Base-by-base conservation (phyloP, 2,113 vertebrate species). In the Brachypteracias leptosomus region DNA sequence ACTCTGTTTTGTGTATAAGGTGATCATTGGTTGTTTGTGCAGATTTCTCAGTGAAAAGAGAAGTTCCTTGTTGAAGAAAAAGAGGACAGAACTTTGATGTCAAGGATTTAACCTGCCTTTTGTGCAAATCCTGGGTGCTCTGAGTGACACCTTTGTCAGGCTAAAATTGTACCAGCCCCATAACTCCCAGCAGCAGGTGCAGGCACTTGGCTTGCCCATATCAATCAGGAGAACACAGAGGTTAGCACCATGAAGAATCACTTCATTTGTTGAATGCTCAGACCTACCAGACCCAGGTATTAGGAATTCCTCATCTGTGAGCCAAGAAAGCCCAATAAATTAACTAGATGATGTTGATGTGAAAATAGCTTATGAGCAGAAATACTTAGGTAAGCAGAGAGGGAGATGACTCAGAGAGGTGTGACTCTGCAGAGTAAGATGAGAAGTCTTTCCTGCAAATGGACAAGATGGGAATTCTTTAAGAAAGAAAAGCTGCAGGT, bases 21-120 rank as follows among this genome's bases (percentile, higher is more conserved):
- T 63, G 59, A 51, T 81, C 24, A 11, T 75, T 36, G 38, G 6
- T 26, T 92, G 25, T 87, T 84, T 74, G 31, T 59, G 38, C 11
- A 58, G 22, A 54, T 28, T 80, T 90, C n/a, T 73, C 35, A 46
- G 10, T 36, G 38, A 40, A 25, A 11, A 40, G 40, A 61, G 14
- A 62, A 80, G 11, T 51, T 78, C 13, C 9, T 33, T 76, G 8
- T 3, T 52, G 40, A 4, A 71, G 38, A 79, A 78, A 67, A 73
- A 13, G 14, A 62, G 7, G n/a, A 3, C 8, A 57, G 29, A 62
- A 65, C 12, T 54, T 51, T 19, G 20, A 38, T 0, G 0, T 31
- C 20, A 84, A 77, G 12, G 16, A 51, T 76, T 91, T 70, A 62
- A 73, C 10, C 6, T 54, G 16, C 4, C 16, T 80, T 62, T 59